Evolutionary conservation across 2,888 invertebrate genomes (phyloP).

Genomic region (Aelia acuminata): DNA sequence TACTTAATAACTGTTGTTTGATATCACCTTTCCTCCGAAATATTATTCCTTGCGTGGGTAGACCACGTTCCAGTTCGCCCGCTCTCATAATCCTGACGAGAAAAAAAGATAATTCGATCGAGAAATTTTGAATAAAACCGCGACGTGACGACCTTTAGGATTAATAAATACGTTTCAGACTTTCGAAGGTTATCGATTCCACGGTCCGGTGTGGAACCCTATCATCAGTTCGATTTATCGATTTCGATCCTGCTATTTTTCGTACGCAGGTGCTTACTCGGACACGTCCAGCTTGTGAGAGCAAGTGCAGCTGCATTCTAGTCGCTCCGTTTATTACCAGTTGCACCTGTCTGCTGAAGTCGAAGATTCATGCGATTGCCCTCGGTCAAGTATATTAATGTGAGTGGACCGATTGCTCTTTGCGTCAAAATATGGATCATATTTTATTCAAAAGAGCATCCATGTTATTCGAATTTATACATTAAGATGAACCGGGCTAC

Average conservation of each 20-base stretch:
- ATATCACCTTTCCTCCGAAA: neutral
- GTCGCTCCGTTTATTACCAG: neutral
- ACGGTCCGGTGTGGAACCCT: neutral
- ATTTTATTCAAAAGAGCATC: neutral
- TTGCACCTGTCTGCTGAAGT: neutral
- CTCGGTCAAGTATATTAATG: neutral
- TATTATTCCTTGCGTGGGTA: conserved; percentile 14
- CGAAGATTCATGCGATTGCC: neutral
- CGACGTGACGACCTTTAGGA: conserved; percentile 30
- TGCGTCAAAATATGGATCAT: neutral
- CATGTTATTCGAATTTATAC: neutral
- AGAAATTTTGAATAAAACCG: conserved; percentile 20
- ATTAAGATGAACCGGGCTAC: too few species aligned
- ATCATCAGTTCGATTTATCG: neutral
- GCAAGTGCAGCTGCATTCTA: conserved; percentile 4
- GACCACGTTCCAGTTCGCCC: conserved; percentile 7
- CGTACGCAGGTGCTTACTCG: neutral
- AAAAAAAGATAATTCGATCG: neutral
- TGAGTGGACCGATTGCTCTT: neutral
- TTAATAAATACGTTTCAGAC: conserved; percentile 17
- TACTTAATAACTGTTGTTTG: neutral
- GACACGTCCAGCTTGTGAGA: neutral
- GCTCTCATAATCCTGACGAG: neutral
- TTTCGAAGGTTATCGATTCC: conserved; percentile 1
- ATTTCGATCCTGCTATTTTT: neutral